These are phyloP conservation scores for Peribatodes rhomboidaria DNA, from an alignment of 2,888 invertebrate species.

Conservation along the genomic window DNA sequence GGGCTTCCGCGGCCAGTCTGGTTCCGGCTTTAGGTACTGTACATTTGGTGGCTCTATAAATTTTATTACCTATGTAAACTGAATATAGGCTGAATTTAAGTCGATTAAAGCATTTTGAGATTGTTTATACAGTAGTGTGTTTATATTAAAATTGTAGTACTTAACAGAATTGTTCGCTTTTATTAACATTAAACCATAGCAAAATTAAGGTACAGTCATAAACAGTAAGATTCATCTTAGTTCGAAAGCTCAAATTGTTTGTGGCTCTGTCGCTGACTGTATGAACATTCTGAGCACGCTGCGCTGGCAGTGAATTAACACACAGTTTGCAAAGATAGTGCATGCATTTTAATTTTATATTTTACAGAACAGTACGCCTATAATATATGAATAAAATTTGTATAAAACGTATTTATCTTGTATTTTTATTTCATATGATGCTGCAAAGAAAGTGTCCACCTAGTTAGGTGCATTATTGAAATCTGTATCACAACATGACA, in stretches of 20 bases:
- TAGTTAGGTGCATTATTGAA: neutral
- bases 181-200: constrained; percentile 5
- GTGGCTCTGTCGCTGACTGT: constrained; percentile 39
- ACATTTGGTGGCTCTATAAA: neutral
- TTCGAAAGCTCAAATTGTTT: constrained; percentile 24
- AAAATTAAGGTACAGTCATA: constrained; percentile 14
- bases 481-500: neutral
- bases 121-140: constrained; percentile 13
- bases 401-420: constrained; percentile 35
- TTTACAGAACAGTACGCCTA: constrained; percentile 70
- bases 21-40: too few relatives aligned
- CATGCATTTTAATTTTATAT: constrained; percentile 57
- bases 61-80: constrained; percentile 25
- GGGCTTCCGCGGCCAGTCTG: too few relatives aligned
- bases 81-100: constrained; percentile 31
- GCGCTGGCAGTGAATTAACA: constrained; percentile 40
- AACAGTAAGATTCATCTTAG: neutral
- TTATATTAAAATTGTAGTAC: constrained; percentile 12
- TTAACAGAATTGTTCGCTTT: constrained; percentile 1
- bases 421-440: neutral
- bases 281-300: constrained; percentile 57
- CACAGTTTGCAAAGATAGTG: constrained; percentile 57
- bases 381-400: constrained; percentile 63
- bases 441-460: neutral
- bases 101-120: constrained; percentile 7